These are phyloP conservation scores for Plagiodera versicolora DNA, from an alignment of 2,888 invertebrate genomes.

Conservation along the genomic window DNA sequence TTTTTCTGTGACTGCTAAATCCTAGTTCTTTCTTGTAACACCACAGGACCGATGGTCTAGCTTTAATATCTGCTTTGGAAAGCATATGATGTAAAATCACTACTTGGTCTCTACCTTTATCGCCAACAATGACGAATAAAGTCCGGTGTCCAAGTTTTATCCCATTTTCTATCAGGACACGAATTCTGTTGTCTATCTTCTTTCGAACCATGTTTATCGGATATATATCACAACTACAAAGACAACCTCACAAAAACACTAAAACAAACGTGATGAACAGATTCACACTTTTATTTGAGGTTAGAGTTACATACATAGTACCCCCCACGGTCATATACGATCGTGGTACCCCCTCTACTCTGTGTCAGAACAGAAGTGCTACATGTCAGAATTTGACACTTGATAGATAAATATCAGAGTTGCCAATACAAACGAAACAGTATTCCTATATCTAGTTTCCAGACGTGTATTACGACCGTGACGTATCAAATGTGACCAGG, in stretches of 20 bases:
- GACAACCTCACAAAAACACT: neutral
- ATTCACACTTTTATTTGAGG: conserved; percentile 1
- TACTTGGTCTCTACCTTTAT: conserved; percentile 95
- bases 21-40: conserved; percentile 88
- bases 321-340: no score
- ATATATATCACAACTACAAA: neutral
- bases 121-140: conserved; percentile 93
- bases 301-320: no score
- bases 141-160: conserved; percentile 87
- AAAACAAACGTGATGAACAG: neutral
- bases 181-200: conserved; percentile 95
- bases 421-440: no score
- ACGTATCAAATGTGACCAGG: no score
- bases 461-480: no score
- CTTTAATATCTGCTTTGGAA: conserved; percentile 89
- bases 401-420: no score
- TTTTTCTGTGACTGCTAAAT: conserved; percentile 80
- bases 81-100: conserved; percentile 97
- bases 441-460: no score
- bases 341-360: no score
- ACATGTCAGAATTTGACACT: no score
- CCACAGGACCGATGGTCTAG: conserved; percentile 94
- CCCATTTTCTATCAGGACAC: conserved; percentile 96
- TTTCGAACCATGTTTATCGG: conserved; percentile 74
- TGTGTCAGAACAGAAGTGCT: no score